phyloP scores from a whole-genome alignment of 1,140 invertebrate genomes.

The Cyphomyrmex costatus region DNA sequence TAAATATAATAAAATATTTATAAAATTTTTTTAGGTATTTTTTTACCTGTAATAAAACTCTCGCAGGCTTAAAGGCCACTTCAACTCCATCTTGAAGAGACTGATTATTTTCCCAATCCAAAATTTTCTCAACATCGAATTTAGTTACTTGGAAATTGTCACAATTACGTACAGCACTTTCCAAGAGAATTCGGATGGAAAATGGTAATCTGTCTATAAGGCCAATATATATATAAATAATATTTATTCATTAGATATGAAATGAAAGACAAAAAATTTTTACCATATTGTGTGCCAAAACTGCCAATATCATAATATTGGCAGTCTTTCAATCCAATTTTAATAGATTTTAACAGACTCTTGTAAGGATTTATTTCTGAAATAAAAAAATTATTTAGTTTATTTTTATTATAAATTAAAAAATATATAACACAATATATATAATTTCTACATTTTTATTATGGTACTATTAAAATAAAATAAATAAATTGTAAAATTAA shows the following conservation, averaged over 20 bases:
- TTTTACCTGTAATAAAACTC: slow-evolving; percentile 96
- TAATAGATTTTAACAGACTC: slow-evolving; percentile 90
- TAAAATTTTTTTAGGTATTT: neutral
- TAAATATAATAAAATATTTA: slow-evolving; percentile 11
- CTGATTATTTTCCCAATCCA: slow-evolving; percentile 96
- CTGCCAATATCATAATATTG: slow-evolving; percentile 92
- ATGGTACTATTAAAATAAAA: neutral
- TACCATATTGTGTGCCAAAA: slow-evolving; percentile 93
- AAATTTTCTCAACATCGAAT: slow-evolving; percentile 95
- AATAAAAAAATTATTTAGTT: slow-evolving; percentile 74
- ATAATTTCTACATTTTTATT: neutral
- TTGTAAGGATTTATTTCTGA: slow-evolving; percentile 91
- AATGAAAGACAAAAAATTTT: slow-evolving; percentile 73
- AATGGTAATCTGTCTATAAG: slow-evolving; percentile 93
- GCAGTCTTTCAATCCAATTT: slow-evolving; percentile 89
- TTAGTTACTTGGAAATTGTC: slow-evolving; percentile 97
- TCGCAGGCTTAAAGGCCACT: slow-evolving; percentile 97
- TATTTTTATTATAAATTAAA: slow-evolving; percentile 7
- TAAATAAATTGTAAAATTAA: slow-evolving; percentile 7
- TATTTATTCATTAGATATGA: neutral
- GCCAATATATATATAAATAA: slow-evolving; percentile 11
- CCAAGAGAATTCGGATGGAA: slow-evolving; percentile 96
- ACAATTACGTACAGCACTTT: slow-evolving; percentile 98
- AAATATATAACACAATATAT: neutral
- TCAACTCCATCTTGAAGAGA: slow-evolving; percentile 92